Base-by-base conservation (phyloP, 2,797 vertebrate genomes). In the Chaetodon trifasciatus region DNA sequence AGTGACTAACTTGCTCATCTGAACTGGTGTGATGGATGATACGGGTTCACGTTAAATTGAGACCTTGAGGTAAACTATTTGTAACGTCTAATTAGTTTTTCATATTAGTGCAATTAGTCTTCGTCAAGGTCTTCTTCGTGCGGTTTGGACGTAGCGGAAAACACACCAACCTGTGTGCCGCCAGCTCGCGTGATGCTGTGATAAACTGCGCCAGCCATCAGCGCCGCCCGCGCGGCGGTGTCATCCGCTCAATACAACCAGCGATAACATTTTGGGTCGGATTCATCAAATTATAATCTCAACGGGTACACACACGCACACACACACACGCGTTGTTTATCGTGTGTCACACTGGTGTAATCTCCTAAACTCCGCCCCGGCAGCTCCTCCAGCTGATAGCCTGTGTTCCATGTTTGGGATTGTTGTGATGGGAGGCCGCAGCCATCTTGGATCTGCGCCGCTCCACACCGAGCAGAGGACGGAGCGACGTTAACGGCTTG, bases 361-460 rank as follows among this genome's bases (percentile, higher is more conserved):
- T 64, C 28, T 3, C 17, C 32, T 44, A 47, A 63, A 44, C 85
- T 81, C 89, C 61, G 75, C 89, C 92, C 88, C 82, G 65, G 10
- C 75, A 3, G 83, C 75, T 67, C 67, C 74, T 80, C 81, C 62
- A 66, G 81, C 78, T 86, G 91, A 96, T 23, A 90, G 94, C 94
- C 65, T 58, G 81, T 8, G 70, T 50, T 78, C 88, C 79, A 52
- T 90, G 93, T 92, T 93, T 91, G 86, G 93, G 91, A 94, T 94
- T 94, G 96, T 92, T 96, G 88, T 95, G 94, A 93, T 93, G 92
- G 89, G 88, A 95, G 92, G 87, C 86, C 88, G 94, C 92, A 70
- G 96, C 96, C 96, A 96, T 96, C 95, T 96, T 96, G 96, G 92
- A 95, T 91, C 79, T 81, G 80, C 76, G 79, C 82, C 66, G 91